These are phyloP conservation scores for Dreissena rostriformis DNA, from an alignment of 1,140 invertebrate species.

Conservation along the genomic window DNA sequence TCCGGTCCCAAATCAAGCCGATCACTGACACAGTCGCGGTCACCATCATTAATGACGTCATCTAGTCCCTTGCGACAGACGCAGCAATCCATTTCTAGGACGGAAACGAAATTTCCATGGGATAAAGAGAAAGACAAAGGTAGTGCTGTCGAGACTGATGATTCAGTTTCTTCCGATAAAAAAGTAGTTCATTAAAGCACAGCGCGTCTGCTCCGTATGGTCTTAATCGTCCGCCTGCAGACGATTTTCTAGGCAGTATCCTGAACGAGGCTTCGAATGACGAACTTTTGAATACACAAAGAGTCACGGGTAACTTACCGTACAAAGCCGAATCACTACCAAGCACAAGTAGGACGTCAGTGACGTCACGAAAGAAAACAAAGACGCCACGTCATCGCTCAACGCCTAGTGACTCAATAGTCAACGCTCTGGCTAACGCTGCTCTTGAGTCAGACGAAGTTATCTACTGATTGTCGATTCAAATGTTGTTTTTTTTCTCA, in stretches of 20 bases:
- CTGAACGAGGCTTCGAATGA: constrained; percentile 51
- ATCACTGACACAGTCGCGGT: neutral
- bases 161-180: neutral
- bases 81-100: neutral
- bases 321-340: neutral
- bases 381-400: constrained; percentile 1
- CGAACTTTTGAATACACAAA: constrained; percentile 42
- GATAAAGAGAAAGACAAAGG: constrained; percentile 18
- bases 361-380: neutral
- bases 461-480: constrained; percentile 5
- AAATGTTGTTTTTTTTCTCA: no score
- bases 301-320: neutral
- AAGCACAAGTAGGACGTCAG: constrained; percentile 3
- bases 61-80: neutral
- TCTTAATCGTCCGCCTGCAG: neutral
- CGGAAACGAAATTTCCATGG: constrained; percentile 48
- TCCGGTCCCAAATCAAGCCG: constrained; percentile 7
- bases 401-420: constrained; percentile 26
- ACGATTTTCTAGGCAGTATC: constrained; percentile 47
- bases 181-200: constrained; percentile 9
- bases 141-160: neutral
- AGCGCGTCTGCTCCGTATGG: constrained; percentile 1
- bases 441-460: constrained; percentile 18
- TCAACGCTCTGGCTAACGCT: constrained; percentile 33
- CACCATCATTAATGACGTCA: neutral